Evolutionary conservation across 2,113 vertebrate genomes (phyloP).

Genomic region (Plotosus lineatus): DNA sequence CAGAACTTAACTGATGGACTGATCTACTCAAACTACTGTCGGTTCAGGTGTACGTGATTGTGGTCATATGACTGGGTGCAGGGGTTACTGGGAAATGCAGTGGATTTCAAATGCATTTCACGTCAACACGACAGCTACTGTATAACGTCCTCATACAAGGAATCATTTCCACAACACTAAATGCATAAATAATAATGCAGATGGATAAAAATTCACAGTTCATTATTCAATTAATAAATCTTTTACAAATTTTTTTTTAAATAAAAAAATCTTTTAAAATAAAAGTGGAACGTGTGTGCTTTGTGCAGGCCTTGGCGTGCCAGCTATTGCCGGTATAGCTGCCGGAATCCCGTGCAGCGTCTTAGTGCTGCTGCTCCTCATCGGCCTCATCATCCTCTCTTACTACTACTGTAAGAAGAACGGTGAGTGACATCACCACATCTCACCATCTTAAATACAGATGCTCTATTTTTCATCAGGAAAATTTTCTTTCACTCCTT

Average conservation of each 20-base stretch:
- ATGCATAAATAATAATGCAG: not conserved
- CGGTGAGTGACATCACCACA: conserved; percentile 44
- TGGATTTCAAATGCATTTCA: no score
- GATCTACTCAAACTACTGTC: no score
- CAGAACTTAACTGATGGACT: no score
- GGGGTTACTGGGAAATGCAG: no score
- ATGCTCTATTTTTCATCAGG: no score
- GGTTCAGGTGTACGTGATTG: no score
- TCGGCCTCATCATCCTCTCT: conserved; percentile 53
- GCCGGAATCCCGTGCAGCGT: conserved; percentile 70
- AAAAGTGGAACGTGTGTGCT: not conserved
- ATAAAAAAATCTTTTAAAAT: not conserved
- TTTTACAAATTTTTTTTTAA: not conserved
- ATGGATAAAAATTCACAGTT: not conserved
- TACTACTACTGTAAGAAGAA: conserved; percentile 54
- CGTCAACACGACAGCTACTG: not conserved
- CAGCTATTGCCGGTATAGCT: conserved; percentile 69
- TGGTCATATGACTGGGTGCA: no score
- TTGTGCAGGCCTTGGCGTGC: conserved; percentile 58
- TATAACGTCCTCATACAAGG: not conserved
- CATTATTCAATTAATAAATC: not conserved
- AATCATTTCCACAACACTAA: not conserved
- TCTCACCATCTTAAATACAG: not conserved
- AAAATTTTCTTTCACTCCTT: not conserved
- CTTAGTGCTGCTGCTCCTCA: conserved; percentile 61